Evolutionary conservation across 2,797 vertebrate genomes (phyloP).

Genomic region (Lagorchestes hirsutus): DNA sequence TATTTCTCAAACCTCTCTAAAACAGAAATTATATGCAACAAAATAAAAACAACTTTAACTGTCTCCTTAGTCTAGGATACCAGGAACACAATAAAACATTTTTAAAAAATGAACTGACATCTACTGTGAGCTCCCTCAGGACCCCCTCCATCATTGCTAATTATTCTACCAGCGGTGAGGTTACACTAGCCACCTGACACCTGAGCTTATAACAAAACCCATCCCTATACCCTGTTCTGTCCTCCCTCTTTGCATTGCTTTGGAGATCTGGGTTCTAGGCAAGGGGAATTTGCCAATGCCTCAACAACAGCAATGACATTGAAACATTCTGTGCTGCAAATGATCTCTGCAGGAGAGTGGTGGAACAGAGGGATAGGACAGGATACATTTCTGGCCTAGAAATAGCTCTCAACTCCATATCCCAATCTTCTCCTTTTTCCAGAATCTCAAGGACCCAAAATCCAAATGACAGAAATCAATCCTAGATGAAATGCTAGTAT

Average conservation of each 20-base stretch:
- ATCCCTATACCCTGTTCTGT: neutral
- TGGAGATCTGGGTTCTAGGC: neutral
- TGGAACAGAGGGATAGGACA: neutral
- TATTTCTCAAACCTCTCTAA: neutral
- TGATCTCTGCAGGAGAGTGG: neutral
- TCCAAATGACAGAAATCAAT: neutral
- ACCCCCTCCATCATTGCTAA: neutral
- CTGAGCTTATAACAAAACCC: neutral
- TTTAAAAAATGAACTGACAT: neutral
- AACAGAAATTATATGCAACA: neutral
- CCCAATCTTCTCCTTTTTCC: neutral
- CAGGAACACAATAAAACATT: neutral
- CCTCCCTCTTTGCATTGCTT: neutral
- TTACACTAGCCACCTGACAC: neutral
- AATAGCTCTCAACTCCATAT: neutral
- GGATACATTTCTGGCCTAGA: neutral
- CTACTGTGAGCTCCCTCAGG: neutral
- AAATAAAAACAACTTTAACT: neutral
- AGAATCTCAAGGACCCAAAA: neutral
- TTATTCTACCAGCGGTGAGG: neutral
- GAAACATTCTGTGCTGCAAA: neutral
- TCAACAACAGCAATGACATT: too few relatives aligned
- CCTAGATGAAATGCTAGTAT: neutral
- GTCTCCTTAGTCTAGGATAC: neutral
- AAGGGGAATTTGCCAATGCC: neutral